Evolutionary conservation across 92 coral and sea anemone species (phyloP).

Genomic region (Micromussa lordhowensis): DNA sequence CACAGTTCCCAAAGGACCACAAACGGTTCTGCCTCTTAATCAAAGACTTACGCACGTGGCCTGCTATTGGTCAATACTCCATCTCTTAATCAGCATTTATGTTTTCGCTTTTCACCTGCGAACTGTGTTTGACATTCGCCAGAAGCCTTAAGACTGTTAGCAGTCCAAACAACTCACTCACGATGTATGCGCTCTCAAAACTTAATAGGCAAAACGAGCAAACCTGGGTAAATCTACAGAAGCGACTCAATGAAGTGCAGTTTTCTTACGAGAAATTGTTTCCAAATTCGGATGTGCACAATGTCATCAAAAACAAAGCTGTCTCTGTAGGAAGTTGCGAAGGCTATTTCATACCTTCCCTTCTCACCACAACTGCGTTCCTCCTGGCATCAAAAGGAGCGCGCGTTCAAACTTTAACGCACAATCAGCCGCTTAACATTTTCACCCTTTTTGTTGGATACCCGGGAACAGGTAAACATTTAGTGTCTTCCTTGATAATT

Average conservation of each 20-base stretch:
- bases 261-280: too few relatives aligned
- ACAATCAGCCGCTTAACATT: constrained; percentile 17
- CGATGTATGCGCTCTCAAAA: constrained; percentile 49
- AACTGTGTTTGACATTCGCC: constrained; percentile 43
- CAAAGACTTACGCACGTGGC: constrained; percentile 36
- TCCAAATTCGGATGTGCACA: not conserved
- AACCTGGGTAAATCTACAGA: not conserved
- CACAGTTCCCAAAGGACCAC: too few relatives aligned
- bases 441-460: constrained; percentile 31
- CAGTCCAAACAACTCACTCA: constrained; percentile 27
- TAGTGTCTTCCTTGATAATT: not conserved
- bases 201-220: constrained; percentile 7
- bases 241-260: constrained; percentile 4
- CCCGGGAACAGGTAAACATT: constrained; percentile 28
- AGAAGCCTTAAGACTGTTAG: constrained; percentile 25
- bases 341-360: too few relatives aligned
- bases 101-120: constrained; percentile 28
- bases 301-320: not conserved
- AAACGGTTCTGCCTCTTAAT: not conserved
- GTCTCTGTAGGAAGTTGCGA: too few relatives aligned
- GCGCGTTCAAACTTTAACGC: not conserved
- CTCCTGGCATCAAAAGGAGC: not conserved
- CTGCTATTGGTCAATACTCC: constrained; percentile 32
- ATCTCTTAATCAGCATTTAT: constrained; percentile 18
- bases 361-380: not conserved